Percentiles rank a stretch among this genome's conserved stretches.
These are phyloP conservation scores for Phyllotreta striolata DNA, from an alignment of 2,888 invertebrate genomes.

Conservation along the genomic window DNA sequence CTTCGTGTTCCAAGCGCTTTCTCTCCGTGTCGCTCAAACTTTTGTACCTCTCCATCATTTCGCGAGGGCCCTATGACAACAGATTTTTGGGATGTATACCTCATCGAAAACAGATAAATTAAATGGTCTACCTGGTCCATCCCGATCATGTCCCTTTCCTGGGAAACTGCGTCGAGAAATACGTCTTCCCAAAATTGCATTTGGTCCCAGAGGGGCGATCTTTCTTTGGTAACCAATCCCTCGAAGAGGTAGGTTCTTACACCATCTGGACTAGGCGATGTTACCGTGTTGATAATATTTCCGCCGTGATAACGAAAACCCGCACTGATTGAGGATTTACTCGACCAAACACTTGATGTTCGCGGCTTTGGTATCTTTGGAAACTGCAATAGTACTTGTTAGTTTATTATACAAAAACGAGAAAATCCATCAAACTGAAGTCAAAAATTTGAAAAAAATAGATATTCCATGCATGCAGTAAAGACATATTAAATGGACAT, in stretches of 20 bases:
- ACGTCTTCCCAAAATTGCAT: slow-evolving; percentile 99
- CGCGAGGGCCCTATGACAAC: slow-evolving; percentile 78
- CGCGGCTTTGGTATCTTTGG: slow-evolving; percentile 78
- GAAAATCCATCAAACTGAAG: not conserved
- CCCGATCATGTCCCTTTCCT: slow-evolving; percentile 98
- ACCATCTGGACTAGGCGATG: slow-evolving; percentile 89
- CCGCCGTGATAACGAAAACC: slow-evolving; percentile 89
- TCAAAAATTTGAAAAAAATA: too few relatives aligned
- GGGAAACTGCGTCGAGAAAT: slow-evolving; percentile 96
- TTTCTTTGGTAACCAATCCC: slow-evolving; percentile 82
- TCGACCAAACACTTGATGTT: slow-evolving; percentile 90
- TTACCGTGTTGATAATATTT: slow-evolving; percentile 82
- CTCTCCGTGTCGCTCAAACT: slow-evolving; percentile 90
- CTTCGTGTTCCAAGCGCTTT: slow-evolving; percentile 96
- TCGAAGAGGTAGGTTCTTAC: slow-evolving; percentile 92
- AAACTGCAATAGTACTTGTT: slow-evolving; percentile 63
- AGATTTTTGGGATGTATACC: slow-evolving; percentile 7
- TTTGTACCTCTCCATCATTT: slow-evolving; percentile 99
- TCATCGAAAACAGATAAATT: slow-evolving; percentile 6
- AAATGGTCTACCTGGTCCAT: slow-evolving; percentile 84
- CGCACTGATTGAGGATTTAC: slow-evolving; percentile 87
- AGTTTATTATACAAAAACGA: slow-evolving; percentile 9
- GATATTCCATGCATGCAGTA: too few relatives aligned
- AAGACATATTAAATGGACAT: too few relatives aligned
- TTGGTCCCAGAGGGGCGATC: slow-evolving; percentile 95